Evolutionary conservation across 2,113 vertebrate species (phyloP), one percentile per base, ranked within the genome.

Genomic region (Psilopsiagon aurifrons): DNA sequence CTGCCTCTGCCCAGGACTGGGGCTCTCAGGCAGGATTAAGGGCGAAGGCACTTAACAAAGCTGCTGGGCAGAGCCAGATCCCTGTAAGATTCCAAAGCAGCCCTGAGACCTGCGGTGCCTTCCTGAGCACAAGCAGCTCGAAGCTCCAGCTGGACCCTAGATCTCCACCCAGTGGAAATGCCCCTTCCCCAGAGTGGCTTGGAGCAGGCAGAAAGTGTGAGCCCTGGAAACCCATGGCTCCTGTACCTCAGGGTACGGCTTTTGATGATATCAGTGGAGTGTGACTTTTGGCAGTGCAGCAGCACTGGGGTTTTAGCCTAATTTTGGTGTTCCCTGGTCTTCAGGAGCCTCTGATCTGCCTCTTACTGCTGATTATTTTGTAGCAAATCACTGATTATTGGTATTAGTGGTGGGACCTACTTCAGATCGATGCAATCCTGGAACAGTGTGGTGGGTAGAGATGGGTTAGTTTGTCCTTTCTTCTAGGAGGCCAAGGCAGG

Each of bases 231-330:
- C 11, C 9, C 27, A 10, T 4, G 39, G 16, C 3, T 18, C 46
- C 17, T 23, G 5, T 19, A 23, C 27, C 35, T 87, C 28, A 22
- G 41, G 7, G 31, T 39, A 33, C 1, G 3, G 33, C 11, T 59
- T 60, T 46, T 41, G n/a, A 29, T 74, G 39, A 1, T 73, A 9
- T 77, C 51, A n/a, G 43, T 66, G 57, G 71, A 76, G 23, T 2
- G 1, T 83, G 51, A 51, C 13, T 0, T 0, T 0, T 1, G 18
- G 18, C 5, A 2, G 46, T 0, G 6, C n/a, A 77, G n/a, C n/a
- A 73, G 39, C 31, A 31, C 23, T 24, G 1, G 79, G 29, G 33
- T 64, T 80, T 44, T 59, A 33, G 4, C 20, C 28, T 52, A 25
- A 24, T 73, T 80, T 87, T 7, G 51, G 28, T 33, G 37, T 14